Percentiles rank a stretch among this genome's conserved stretches.
Conservation (phyloP, 2,888 invertebrate genomes). For the Lobophora halterata region DNA sequence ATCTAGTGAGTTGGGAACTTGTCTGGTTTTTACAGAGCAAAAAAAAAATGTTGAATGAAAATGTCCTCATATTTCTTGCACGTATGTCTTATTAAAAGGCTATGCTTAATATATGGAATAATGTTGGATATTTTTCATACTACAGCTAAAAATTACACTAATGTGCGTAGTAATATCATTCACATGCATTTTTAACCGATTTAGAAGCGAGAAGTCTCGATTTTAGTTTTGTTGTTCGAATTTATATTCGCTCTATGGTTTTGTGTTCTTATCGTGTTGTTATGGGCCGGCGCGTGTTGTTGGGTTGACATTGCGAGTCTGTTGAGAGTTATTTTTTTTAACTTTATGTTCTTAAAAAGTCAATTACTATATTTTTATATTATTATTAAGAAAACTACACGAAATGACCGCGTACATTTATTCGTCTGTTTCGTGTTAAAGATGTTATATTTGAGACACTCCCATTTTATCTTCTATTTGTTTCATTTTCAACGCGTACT, state of each 20-base stretch:
- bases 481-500: too few species aligned
- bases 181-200: conserved; percentile 39
- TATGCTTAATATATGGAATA: too few species aligned
- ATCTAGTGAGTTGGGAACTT: conserved; percentile 18
- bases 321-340: neutral
- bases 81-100: neutral
- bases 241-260: conserved; percentile 49
- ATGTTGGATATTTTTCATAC: too few species aligned
- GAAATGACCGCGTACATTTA: too few species aligned
- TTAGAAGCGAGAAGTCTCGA: conserved; percentile 51
- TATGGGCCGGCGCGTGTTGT: conserved; percentile 45
- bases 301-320: conserved; percentile 23
- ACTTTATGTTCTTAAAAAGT: conserved; percentile 1
- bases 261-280: conserved; percentile 39
- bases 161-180: conserved; percentile 23
- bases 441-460: too few species aligned
- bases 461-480: too few species aligned
- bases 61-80: neutral
- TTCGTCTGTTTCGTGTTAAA: too few species aligned
- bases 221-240: conserved; percentile 59
- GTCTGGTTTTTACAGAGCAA: conserved; percentile 13
- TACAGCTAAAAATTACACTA: too few species aligned
- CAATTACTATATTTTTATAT: conserved; percentile 1
- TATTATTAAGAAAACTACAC: neutral
- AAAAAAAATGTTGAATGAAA: conserved; percentile 1